Percentiles rank a stretch among this genome's conserved stretches.
Evolutionary conservation across 2,888 invertebrate genomes (phyloP).

Genomic region (Toxonevra muliebris): DNA sequence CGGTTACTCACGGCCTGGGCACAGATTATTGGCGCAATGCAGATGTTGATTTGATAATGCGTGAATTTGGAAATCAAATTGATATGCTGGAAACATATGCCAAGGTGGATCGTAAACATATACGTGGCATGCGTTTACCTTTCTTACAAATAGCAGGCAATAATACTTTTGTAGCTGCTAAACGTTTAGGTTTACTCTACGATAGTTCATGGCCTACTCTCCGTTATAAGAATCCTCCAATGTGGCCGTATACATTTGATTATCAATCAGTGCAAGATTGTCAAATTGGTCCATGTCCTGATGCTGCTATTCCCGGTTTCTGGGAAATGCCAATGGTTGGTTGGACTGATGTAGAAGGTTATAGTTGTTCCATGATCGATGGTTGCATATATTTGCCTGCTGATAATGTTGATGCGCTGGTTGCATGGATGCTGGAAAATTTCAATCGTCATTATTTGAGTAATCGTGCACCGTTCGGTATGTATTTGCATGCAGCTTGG

Average conservation of each 20-base stretch:
- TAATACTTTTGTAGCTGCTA: conserved; percentile 66
- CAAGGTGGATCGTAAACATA: conserved; percentile 62
- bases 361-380: conserved; percentile 70
- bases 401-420: conserved; percentile 66
- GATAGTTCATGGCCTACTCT: conserved; percentile 71
- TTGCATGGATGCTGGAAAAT: conserved; percentile 70
- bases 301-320: conserved; percentile 66
- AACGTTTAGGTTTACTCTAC: conserved; percentile 66
- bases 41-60: conserved; percentile 65
- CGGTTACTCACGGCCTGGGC: conserved; percentile 70
- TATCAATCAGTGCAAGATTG: conserved; percentile 68
- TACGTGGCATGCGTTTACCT: conserved; percentile 68
- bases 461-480: conserved; percentile 74
- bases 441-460: conserved; percentile 73
- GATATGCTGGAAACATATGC: conserved; percentile 65
- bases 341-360: conserved; percentile 65
- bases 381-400: conserved; percentile 66
- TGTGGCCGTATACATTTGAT: conserved; percentile 75
- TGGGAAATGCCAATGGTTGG: conserved; percentile 73
- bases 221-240: conserved; percentile 62
- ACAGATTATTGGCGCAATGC: conserved; percentile 71
- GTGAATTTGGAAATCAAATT: conserved; percentile 72
- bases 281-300: conserved; percentile 68
- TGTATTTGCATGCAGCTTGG: conserved; percentile 75
- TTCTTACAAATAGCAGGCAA: conserved; percentile 70